A percentile compares a stretch with the other conserved stretches of the same genome.
Evolutionary conservation across 2,113 vertebrate genomes (phyloP).

Genomic region (Nycticorax nycticorax): DNA sequence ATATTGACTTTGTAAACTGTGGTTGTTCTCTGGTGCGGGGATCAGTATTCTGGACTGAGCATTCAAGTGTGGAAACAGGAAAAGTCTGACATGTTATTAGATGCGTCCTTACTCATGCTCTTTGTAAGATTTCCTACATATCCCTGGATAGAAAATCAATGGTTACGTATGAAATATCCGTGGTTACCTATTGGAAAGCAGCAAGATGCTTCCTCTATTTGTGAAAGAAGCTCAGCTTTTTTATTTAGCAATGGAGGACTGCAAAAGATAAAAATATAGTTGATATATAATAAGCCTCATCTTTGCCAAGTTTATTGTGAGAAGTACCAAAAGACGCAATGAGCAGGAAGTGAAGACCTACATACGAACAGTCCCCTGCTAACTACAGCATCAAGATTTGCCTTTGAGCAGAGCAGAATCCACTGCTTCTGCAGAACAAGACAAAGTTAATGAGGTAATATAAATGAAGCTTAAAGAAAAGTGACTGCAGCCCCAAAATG

Average conservation of each 20-base stretch:
- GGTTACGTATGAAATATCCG: constrained; percentile 54
- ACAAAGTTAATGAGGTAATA: neutral
- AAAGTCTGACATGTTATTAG: constrained; percentile 53
- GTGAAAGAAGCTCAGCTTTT: constrained; percentile 15
- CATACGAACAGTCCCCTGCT: neutral
- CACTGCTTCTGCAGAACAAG: neutral
- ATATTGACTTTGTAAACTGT: constrained; percentile 62
- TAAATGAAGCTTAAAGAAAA: neutral
- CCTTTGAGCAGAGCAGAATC: neutral
- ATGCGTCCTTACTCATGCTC: constrained; percentile 50
- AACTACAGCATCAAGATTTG: neutral
- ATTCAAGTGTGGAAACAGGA: constrained; percentile 43
- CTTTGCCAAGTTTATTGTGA: neutral
- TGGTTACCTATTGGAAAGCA: constrained; percentile 36
- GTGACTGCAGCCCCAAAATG: neutral
- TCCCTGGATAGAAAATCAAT: constrained; percentile 66
- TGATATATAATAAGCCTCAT: neutral
- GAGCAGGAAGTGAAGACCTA: neutral
- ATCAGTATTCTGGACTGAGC: constrained; percentile 58
- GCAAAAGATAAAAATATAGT: neutral
- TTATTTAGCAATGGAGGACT: neutral
- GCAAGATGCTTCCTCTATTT: neutral
- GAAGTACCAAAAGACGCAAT: neutral
- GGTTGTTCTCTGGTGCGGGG: neutral
- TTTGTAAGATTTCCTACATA: constrained; percentile 58